Conservation (phyloP, 2,113 vertebrate genomes). For the Onychostoma macrolepis region DNA sequence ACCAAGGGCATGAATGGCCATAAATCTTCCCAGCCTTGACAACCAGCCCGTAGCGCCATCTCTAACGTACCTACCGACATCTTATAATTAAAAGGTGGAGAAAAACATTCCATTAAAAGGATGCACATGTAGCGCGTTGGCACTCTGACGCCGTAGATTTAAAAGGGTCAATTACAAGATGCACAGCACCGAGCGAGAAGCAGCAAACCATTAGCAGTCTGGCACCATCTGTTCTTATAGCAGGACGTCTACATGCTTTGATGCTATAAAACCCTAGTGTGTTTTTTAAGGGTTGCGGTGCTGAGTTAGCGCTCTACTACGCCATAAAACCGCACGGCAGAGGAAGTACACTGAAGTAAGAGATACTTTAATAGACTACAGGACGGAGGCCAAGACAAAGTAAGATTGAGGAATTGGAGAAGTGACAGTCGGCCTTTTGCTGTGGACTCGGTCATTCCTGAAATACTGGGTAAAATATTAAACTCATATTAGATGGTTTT, state of each 20-base stretch:
- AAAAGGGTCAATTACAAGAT: slow-evolving; percentile 70
- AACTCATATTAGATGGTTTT: neutral
- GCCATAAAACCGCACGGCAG: slow-evolving; percentile 58
- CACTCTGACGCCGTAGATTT: slow-evolving; percentile 56
- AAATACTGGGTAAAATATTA: neutral
- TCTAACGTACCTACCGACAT: slow-evolving; percentile 45
- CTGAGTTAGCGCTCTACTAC: slow-evolving; percentile 55
- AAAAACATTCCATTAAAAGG: slow-evolving; percentile 61
- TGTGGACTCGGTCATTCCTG: neutral
- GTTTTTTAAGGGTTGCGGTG: slow-evolving; percentile 53
- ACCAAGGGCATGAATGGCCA: slow-evolving; percentile 30
- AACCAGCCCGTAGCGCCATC: slow-evolving; percentile 31
- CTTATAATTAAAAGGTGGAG: slow-evolving; percentile 65
- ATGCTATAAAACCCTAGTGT: slow-evolving; percentile 60
- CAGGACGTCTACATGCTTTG: slow-evolving; percentile 54
- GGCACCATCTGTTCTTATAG: slow-evolving; percentile 65
- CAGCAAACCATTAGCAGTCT: slow-evolving; percentile 68
- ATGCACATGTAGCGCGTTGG: slow-evolving; percentile 38
- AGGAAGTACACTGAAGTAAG: slow-evolving; percentile 16
- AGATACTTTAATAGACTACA: slow-evolving; percentile 44
- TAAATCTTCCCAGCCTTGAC: slow-evolving; percentile 38
- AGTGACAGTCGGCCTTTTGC: neutral
- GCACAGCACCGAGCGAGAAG: slow-evolving; percentile 61
- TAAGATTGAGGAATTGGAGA: neutral
- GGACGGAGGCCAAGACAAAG: slow-evolving; percentile 4